Evolutionary conservation across 2,113 vertebrate species (phyloP).

Genomic region (Myrmophylax atrothorax): DNA sequence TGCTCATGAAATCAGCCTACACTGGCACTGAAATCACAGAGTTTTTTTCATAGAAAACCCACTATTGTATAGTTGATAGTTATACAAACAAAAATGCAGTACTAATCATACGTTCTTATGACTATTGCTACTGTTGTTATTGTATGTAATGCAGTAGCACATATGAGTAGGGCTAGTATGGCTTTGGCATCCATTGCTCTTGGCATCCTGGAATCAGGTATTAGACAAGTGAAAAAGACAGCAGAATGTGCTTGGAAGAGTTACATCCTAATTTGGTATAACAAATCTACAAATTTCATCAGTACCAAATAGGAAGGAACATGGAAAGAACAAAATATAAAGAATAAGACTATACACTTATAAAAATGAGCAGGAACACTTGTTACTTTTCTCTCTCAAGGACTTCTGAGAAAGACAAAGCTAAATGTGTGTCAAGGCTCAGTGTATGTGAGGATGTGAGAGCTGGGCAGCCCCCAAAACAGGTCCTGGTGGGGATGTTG

Average conservation of each 20-base stretch:
- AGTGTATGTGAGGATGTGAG: neutral
- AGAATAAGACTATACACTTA: neutral
- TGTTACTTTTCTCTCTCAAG: neutral
- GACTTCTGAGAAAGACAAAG: neutral
- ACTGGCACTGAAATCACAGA: neutral
- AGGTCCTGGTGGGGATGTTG: neutral
- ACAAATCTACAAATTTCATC: neutral
- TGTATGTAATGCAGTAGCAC: neutral
- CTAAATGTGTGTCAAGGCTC: fast-evolving
- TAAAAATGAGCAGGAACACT: neutral
- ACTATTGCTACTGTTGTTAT: neutral
- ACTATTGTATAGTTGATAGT: neutral
- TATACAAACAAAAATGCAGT: neutral
- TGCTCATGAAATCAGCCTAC: neutral
- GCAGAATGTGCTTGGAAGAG: neutral
- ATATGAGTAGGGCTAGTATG: neutral
- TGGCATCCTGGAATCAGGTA: neutral
- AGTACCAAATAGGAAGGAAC: neutral
- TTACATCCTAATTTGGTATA: neutral
- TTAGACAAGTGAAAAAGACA: neutral
- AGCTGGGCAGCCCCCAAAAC: neutral
- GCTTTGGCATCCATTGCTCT: neutral
- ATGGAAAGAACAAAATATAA: neutral
- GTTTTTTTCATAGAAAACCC: neutral
- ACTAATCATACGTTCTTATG: neutral